Conservation (phyloP, 2,113 vertebrate genomes). For the Beaufortia kweichowensis region DNA sequence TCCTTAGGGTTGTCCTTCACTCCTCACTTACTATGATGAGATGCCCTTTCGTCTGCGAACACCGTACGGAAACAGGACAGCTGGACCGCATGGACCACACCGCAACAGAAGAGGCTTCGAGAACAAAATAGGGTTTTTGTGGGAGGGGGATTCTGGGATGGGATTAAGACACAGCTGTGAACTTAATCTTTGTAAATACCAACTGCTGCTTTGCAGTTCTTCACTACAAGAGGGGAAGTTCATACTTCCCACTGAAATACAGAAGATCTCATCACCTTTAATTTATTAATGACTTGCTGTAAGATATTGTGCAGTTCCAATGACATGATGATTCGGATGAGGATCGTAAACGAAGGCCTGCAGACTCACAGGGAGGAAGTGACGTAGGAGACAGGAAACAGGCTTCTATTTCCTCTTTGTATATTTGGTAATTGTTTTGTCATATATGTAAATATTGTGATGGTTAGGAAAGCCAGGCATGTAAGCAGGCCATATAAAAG, state of each 20-base stretch:
- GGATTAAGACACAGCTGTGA: not conserved
- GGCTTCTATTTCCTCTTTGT: constrained; percentile 88
- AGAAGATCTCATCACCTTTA: constrained; percentile 76
- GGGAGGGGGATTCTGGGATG: not conserved
- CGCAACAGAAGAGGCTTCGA: constrained; percentile 6
- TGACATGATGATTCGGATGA: constrained; percentile 62
- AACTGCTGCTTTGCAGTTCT: not conserved
- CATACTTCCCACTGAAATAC: constrained; percentile 69
- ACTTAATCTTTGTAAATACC: constrained; percentile 41
- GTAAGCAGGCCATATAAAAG: constrained; percentile 84
- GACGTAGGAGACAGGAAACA: constrained; percentile 75
- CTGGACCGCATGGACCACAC: not conserved
- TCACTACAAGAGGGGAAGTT: constrained; percentile 45
- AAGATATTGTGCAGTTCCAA: constrained; percentile 79
- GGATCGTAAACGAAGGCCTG: constrained; percentile 58
- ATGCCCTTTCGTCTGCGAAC: constrained; percentile 39
- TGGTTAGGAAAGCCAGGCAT: constrained; percentile 89
- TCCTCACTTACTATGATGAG: constrained; percentile 29
- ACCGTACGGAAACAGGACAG: constrained; percentile 12
- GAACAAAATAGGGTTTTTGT: constrained; percentile 21
- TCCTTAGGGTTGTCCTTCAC: constrained; percentile 48
- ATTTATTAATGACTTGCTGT: constrained; percentile 83
- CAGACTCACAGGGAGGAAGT: constrained; percentile 65
- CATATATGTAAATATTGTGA: constrained; percentile 99
- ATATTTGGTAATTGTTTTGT: constrained; percentile 98